Base-by-base conservation (phyloP, 2,888 invertebrate species). In the Punctoribates punctum region DNA sequence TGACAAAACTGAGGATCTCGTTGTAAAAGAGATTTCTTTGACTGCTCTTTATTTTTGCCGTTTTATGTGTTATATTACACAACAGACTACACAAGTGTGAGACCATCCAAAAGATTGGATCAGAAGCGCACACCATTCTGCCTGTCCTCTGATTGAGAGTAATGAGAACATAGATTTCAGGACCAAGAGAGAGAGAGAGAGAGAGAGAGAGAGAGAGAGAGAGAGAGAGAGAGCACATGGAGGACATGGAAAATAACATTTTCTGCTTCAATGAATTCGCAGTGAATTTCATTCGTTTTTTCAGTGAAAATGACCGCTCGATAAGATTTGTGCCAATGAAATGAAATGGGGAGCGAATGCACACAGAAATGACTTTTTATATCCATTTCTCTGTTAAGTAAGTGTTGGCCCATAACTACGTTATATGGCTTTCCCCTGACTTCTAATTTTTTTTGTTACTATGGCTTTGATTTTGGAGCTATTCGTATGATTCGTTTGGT, bases 201-300 rank as follows among this genome's bases (percentile, higher is more conserved):
- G 29, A 15, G 13, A 29, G 62, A 13, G 15, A 17, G 9, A 29
- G 62, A 4, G 29, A 17, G 27, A 20, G 23, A 11, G 57, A 57
- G n/a, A 34, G 5, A 34, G 34, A 27, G 27, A 17, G 38, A 38
- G 20, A n/a, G 38, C n/a, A 65, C 65, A n/a, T 70, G 70, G 46
- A 46, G 23, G 70, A 70, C 29, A 65, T 42, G 25, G 70, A 70
- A 70, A 70, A 70, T 46, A 46, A n/a, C 46, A 70, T 70, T 70
- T 70, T 70, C 70, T 46, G 70, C n/a, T 70, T 25, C 70, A 70
- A 70, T 46, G 70, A 70, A 46, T 70, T 70, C 23, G 65, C 15
- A 46, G 46, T 70, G 23, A 70, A 25, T 70, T 70, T 34, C 34
- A 34, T 34, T 34, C 34, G 34, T 67, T 70, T 70, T 46, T 46